phyloP scores from a whole-genome alignment of 2,797 vertebrate species.

The Tenualosa ilisha region DNA sequence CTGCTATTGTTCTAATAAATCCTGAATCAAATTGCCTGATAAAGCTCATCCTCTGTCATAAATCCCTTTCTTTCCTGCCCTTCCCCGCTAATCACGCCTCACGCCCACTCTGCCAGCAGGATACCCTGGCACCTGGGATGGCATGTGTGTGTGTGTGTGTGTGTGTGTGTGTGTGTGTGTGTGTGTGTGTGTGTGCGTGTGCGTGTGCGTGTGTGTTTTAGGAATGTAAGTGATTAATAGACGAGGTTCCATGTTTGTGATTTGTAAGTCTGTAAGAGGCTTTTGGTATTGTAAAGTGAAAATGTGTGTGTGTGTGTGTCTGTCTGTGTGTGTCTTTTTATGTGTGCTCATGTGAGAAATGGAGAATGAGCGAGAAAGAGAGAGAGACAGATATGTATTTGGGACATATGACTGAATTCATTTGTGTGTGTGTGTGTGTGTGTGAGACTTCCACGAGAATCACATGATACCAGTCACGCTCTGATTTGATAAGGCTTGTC shows the following conservation, averaged over 20 bases:
- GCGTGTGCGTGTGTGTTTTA: background rate
- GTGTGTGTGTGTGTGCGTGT: background rate
- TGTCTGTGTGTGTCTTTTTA: background rate
- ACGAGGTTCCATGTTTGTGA: background rate
- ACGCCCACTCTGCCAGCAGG: background rate
- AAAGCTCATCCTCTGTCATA: background rate
- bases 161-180: slow-evolving; percentile 3
- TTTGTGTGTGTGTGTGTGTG: background rate
- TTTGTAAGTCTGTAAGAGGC: background rate
- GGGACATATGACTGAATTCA: background rate
- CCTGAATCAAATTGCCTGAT: slow-evolving; percentile 4
- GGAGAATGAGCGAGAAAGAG: background rate
- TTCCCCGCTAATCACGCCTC: slow-evolving; percentile 38
- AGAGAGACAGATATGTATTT: background rate
- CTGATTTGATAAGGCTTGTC: background rate
- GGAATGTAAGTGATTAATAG: background rate
- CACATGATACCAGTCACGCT: background rate
- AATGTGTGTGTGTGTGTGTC: too few species aligned
- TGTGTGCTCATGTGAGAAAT: background rate
- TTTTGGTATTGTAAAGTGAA: background rate
- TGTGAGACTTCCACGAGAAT: background rate
- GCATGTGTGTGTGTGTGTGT: background rate
- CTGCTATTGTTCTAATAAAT: slow-evolving; percentile 5
- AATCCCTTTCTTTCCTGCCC: slow-evolving; percentile 42
- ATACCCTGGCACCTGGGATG: background rate